Evolutionary conservation across 2,797 vertebrate genomes (phyloP), one percentile per base, ranked within the genome.

Genomic region (Sternotherus odoratus): DNA sequence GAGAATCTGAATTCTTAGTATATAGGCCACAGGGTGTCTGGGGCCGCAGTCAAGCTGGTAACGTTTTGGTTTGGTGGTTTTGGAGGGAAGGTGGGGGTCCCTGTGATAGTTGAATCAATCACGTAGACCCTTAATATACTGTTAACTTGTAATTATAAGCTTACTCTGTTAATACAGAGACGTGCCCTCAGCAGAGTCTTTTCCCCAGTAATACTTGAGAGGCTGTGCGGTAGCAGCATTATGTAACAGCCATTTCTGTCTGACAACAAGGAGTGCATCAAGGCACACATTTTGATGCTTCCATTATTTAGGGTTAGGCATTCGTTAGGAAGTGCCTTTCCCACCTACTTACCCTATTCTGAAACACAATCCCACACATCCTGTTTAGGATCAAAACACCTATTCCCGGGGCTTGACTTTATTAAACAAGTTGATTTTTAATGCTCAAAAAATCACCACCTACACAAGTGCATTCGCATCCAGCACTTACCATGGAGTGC

Each of bases 271-370:
- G 49, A 51, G 28, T 39, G 6, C 54, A 48, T 26, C 43, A 79
- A 63, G 43, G 0, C 2, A 26, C 19, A 10, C 63, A 87, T 57
- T 81, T 80, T 54, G 77, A 53, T 77, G 9, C 46, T 84, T 77
- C 63, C 53, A 54, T 6, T 63, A 30, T 57, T 93, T 63, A 87
- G 93, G 50, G 53, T 93, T 63, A 87, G 93, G 50, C 7, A n/a
- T 23, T 69, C 77, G 87, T 83, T 89, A 87, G 56, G 53, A 50
- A n/a, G 1, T 72, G 17, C 12, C 50, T 39, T 82, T 89, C 39
- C 28, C 39, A 80, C 90, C 72, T 33, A 89, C 19, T 72, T 93
- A 77, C 75, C 78, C 33, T 63, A 63, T 69, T 79, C 28, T 77
- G 54, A 87, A 91, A 83, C 12, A 46, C 0, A 69, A n/a, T n/a